Conservation (phyloP, 1,140 invertebrate species). For the Drosophila dunni region DNA sequence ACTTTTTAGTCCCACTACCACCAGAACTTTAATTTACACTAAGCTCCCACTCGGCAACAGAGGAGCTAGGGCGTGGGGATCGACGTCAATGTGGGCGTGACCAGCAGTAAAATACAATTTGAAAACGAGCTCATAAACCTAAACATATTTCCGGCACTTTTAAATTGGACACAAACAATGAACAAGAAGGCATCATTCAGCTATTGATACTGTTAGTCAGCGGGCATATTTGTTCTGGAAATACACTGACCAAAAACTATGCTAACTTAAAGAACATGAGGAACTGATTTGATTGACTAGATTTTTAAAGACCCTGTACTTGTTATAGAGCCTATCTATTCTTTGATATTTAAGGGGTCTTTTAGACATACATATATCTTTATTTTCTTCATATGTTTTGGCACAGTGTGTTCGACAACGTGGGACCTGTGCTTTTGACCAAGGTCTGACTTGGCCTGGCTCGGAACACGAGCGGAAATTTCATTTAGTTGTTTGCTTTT, state of each 20-base stretch:
- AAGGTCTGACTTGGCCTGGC: neutral
- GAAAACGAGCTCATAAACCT: constrained; percentile 58
- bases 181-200: constrained; percentile 7
- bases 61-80: too few relatives aligned
- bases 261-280: neutral
- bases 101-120: constrained; percentile 14
- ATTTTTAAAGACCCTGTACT: too few relatives aligned
- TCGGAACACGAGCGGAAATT: constrained; percentile 67
- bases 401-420: neutral
- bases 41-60: constrained; percentile 5
- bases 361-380: too few relatives aligned
- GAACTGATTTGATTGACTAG: too few relatives aligned
- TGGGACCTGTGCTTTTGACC: constrained; percentile 7
- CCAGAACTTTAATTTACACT: constrained; percentile 22
- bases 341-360: too few relatives aligned
- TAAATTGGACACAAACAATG: constrained; percentile 67
- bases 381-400: too few relatives aligned
- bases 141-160: constrained; percentile 77
- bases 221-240: neutral
- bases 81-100: neutral
- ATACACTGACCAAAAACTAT: neutral
- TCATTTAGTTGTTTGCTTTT: constrained; percentile 79
- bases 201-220: constrained; percentile 16
- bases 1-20: constrained; percentile 15
- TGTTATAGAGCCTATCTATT: too few relatives aligned